A percentile compares a stretch with the other conserved stretches of the same genome.
Evolutionary conservation across 1,140 invertebrate genomes (phyloP).

Genomic region (Diachasmimorpha longicaudata): DNA sequence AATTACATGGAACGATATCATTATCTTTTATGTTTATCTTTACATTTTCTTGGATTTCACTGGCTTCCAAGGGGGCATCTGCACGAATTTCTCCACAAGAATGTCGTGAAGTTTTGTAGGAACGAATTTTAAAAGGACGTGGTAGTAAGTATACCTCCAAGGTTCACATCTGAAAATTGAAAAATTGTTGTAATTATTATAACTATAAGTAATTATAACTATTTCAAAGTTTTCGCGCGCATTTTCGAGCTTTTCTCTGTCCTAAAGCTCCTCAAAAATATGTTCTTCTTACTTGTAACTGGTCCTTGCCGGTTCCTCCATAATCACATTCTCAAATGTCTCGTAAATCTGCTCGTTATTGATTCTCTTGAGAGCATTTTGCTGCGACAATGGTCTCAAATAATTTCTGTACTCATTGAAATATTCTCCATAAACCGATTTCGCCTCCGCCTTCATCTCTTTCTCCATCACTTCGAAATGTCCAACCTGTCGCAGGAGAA

Average conservation of each 20-base stretch:
- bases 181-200: not conserved
- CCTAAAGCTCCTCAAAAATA: too few relatives aligned
- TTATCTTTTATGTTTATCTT: not conserved
- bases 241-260: too few relatives aligned
- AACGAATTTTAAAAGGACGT: conserved; percentile 61
- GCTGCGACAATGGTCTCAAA: conserved; percentile 55
- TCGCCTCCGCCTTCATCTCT: conserved; percentile 62
- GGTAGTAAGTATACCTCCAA: conserved; percentile 62
- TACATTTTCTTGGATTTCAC: not conserved
- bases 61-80: conserved; percentile 57
- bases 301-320: not conserved
- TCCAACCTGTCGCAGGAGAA: conserved; percentile 62
- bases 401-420: conserved; percentile 65
- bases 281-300: not conserved
- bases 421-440: conserved; percentile 64
- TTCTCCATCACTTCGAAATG: conserved; percentile 64
- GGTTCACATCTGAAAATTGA: conserved; percentile 44
- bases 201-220: not conserved
- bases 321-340: conserved; percentile 55
- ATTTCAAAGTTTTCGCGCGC: too few relatives aligned
- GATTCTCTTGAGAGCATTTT: conserved; percentile 50
- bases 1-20: not conserved
- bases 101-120: conserved; percentile 63
- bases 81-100: conserved; percentile 64
- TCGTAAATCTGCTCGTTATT: conserved; percentile 59